Base-by-base conservation (phyloP, 53 echinoderm and acorn worm species). In the Zoroaster sp. region DNA sequence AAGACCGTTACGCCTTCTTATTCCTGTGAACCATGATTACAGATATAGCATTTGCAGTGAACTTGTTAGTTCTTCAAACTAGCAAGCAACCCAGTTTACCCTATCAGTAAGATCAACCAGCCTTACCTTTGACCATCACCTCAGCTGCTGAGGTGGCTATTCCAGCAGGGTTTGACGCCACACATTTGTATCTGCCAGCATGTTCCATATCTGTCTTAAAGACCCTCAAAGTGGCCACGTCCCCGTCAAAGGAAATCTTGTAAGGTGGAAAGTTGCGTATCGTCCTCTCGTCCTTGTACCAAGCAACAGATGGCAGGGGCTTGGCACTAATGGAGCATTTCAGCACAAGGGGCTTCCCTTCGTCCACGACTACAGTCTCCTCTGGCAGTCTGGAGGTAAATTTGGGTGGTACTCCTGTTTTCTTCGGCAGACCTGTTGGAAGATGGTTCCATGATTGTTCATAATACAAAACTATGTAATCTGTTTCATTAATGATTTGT, bases 211-310 rank as follows among this genome's bases (percentile, higher is more conserved):
- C 87, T 4, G 90, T 80, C 38, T 96, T 90, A 14, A 69, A 74
- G 54, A 96, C 81, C 55, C 67, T 78, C 9, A 96, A 77, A 54
- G 89, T 76, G 2, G 94, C 92, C 35, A 87, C 74, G 52, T 78
- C 92, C 28, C 83, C 63, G 10, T 74, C 83, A 66, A 87, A 94
- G 21, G 78, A 76, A 32, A 96, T 92, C 45, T 92, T 85, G 25
- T 92, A 94, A 35, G 89, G 90, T 10, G 81, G 43, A 41, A 73
- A 80, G 31, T 92, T 87, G 43, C 89, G 83, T 59, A 96, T 88
- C 5, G 75, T 74, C 40, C 69, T 89, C 28, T 75, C 88, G 53
- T 94, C 92, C 82, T 96, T 96, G 88, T 74, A 96, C 96, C 96
- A 96, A 43, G 81, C 87, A 37, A 96, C 85, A 7, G 77, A 85